These are phyloP conservation scores for Anoplolepis gracilipes DNA, from an alignment of 1,140 invertebrate species.

Conservation along the genomic window DNA sequence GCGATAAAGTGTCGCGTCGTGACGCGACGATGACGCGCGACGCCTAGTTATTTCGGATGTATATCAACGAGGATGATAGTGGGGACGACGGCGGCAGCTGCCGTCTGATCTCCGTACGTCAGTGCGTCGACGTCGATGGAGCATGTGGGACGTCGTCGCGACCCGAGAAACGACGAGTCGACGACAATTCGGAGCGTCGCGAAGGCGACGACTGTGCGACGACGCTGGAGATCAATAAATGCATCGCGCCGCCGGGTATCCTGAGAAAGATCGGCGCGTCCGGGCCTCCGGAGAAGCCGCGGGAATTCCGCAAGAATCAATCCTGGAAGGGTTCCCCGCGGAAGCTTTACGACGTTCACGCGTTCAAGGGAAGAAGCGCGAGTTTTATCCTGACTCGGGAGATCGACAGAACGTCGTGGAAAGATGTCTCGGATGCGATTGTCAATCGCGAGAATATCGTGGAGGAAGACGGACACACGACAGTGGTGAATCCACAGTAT, in stretches of 20 bases:
- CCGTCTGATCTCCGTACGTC: slow-evolving; percentile 82
- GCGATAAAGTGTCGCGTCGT: slow-evolving; percentile 44
- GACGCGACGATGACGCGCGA: slow-evolving; percentile 65
- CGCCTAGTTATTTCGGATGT: slow-evolving; percentile 80
- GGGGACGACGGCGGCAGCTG: slow-evolving; percentile 81
- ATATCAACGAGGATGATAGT: slow-evolving; percentile 80
- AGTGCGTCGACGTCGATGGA: slow-evolving; percentile 75
- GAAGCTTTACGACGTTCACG: slow-evolving; percentile 17
- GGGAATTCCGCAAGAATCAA: slow-evolving; percentile 59
- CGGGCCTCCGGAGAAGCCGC: slow-evolving; percentile 7
- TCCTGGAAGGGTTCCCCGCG: slow-evolving; percentile 40
- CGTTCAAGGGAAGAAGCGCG: slow-evolving; percentile 3
- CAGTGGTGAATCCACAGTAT: slow-evolving; percentile 65
- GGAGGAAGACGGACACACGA: slow-evolving; percentile 58
- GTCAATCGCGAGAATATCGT: background rate
- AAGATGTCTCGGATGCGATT: background rate
- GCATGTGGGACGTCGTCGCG: slow-evolving; percentile 49
- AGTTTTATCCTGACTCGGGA: slow-evolving; percentile 4
- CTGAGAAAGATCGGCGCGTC: background rate
- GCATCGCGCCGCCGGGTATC: slow-evolving; percentile 18
- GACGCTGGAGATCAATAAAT: slow-evolving; percentile 55
- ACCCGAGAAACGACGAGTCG: slow-evolving; percentile 25
- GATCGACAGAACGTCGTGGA: background rate
- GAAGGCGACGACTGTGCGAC: slow-evolving; percentile 38
- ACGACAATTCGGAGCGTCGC: slow-evolving; percentile 51